phyloP scores from a whole-genome alignment of 2,797 vertebrate genomes.

The Spizella passerina region DNA sequence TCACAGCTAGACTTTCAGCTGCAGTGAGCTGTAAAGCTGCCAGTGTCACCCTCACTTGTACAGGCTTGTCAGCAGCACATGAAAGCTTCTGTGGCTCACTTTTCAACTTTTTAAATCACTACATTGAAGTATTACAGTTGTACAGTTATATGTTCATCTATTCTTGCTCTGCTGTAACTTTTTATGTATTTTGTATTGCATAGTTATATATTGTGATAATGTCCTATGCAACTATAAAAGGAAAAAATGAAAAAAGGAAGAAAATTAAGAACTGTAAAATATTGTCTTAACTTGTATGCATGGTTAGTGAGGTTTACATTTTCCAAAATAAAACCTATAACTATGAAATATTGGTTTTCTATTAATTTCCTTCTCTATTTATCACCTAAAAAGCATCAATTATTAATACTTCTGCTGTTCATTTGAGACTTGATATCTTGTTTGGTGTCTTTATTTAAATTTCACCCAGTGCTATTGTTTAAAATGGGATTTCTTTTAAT shows the following conservation, averaged over 20 bases:
- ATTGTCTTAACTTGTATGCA: slow-evolving; percentile 97
- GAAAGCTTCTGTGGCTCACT: slow-evolving; percentile 78
- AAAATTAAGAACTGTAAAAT: slow-evolving; percentile 92
- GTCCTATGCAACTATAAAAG: slow-evolving; percentile 90
- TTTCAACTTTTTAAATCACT: slow-evolving; percentile 87
- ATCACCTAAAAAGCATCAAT: not conserved
- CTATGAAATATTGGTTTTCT: slow-evolving; percentile 29
- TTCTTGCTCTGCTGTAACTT: slow-evolving; percentile 94
- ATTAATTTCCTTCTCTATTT: not conserved
- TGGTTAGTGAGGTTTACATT: slow-evolving; percentile 98
- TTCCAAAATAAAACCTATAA: slow-evolving; percentile 90
- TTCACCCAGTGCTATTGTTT: not conserved
- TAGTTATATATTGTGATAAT: slow-evolving; percentile 98
- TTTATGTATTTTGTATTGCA: slow-evolving; percentile 97
- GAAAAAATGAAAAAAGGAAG: slow-evolving; percentile 23
- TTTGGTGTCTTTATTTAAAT: not conserved
- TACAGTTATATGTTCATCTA: slow-evolving; percentile 90
- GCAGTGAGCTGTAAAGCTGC: not conserved
- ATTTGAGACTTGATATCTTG: not conserved
- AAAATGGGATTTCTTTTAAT: not conserved
- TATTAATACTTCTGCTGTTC: not conserved
- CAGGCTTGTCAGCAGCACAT: slow-evolving; percentile 74
- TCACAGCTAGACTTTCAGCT: not conserved
- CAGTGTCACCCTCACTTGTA: not conserved
- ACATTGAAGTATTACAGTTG: slow-evolving; percentile 93